These are phyloP conservation scores for Cheilosia scutellata DNA, from an alignment of 2,888 invertebrate genomes.

Conservation along the genomic window DNA sequence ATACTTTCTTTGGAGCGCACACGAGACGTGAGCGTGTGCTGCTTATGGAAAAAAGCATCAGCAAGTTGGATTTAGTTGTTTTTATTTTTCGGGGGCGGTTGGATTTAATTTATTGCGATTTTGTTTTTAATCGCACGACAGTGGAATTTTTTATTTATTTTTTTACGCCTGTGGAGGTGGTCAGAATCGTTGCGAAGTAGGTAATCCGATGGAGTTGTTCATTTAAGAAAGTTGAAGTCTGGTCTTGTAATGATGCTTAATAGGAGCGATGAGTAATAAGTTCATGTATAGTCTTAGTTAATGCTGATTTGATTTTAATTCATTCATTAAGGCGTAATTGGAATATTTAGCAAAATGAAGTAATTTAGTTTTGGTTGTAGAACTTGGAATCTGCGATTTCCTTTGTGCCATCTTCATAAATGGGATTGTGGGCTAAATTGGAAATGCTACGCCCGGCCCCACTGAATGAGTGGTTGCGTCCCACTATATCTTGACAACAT, in stretches of 20 bases:
- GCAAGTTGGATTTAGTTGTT: conserved; percentile 24
- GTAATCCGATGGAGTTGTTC: conserved; percentile 58
- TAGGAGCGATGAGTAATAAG: conserved; percentile 38
- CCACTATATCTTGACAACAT: too few species aligned
- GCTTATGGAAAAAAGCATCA: conserved; percentile 29
- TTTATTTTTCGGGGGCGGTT: conserved; percentile 31
- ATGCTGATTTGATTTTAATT: conserved; percentile 51
- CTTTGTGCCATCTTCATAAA: conserved; percentile 3
- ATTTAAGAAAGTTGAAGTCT: conserved; percentile 56
- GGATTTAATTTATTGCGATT: conserved; percentile 60
- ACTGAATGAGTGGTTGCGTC: too few species aligned
- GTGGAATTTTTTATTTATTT: conserved; percentile 20
- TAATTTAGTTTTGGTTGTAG: conserved; percentile 15
- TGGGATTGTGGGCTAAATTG: neutral
- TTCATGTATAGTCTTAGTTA: conserved; percentile 11
- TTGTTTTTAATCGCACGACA: conserved; percentile 49
- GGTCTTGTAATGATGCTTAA: neutral
- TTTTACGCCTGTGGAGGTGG: conserved; percentile 45
- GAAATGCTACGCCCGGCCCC: too few species aligned
- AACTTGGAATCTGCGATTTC: neutral
- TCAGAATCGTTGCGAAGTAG: conserved; percentile 33
- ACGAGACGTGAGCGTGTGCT: conserved; percentile 11
- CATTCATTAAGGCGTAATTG: conserved; percentile 23
- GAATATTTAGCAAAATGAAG: conserved; percentile 30
- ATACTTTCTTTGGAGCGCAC: conserved; percentile 38